Evolutionary conservation across 1,140 invertebrate genomes (phyloP), one percentile per base, ranked within the genome.

Genomic region (Vollenhovia emeryi): DNA sequence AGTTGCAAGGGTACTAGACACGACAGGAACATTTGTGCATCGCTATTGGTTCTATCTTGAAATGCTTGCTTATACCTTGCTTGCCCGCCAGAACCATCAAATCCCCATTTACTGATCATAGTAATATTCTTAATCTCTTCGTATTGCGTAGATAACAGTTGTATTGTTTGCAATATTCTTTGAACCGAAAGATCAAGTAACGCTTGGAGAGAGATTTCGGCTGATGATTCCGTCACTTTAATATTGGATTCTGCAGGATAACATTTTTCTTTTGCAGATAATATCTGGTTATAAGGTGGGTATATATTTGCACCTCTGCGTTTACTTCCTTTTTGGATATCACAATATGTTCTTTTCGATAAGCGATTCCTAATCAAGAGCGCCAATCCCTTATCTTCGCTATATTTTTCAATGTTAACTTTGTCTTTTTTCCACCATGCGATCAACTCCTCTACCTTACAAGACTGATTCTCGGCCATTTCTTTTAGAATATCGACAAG

Each of bases 61-160:
- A 71, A 71, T 45, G 11, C 27, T 71, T 71, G 68, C 18, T 71
- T 71, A 71, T 52, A 71, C 5, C 15, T 48, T 50, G 43, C 21
- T 45, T 45, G 43, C 2, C 43, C 24, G 11, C 68, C 48, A 71
- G 43, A 30, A 50, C 68, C 68, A 71, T 71, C 68, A 71, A 45
- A 71, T 45, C 24, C 24, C 68, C 40, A 71, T 71, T 52, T 71
- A 18, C 68, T 62, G 27, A 62, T 18, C 27, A 62, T 62, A 36
- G 30, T 62, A 2, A 62, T 62, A 62, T 62, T 62, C 27, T 36
- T 13, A 33, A 62, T 62, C 13, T 62, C 15, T 62, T 62, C 4
- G 15, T 5, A 62, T 62, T 62, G 30, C 27, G 30, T 62, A 33
- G 59, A 62, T 13, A 5, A 62, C 7, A 62, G 15, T 62, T 15